Conservation (phyloP, 2,113 vertebrate genomes). For the Hiodon alosoides region DNA sequence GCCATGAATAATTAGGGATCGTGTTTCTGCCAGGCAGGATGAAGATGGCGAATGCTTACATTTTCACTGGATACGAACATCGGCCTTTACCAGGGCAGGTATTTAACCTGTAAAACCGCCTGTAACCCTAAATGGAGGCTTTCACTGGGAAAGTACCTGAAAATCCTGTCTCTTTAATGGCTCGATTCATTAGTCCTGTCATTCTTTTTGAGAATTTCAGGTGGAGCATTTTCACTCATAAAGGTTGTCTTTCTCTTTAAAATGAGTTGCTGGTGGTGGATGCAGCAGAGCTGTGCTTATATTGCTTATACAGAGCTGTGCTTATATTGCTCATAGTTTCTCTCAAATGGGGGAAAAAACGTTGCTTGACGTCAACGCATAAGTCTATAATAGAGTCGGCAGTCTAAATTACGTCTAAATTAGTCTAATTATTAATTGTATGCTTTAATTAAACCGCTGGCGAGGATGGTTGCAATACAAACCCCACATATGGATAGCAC, state of each 20-base stretch:
- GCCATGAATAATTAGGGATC: constrained; percentile 53
- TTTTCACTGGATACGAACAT: constrained; percentile 42
- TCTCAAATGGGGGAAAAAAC: constrained; percentile 46
- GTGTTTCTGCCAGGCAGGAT: constrained; percentile 49
- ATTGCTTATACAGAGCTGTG: constrained; percentile 18
- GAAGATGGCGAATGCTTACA: constrained; percentile 36
- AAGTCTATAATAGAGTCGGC: no score
- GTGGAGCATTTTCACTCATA: constrained; percentile 47
- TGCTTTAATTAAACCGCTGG: background rate
- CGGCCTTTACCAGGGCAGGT: constrained; percentile 28
- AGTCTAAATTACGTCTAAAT: background rate
- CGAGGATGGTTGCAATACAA: background rate
- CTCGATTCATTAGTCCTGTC: constrained; percentile 52
- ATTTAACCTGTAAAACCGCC: constrained; percentile 30
- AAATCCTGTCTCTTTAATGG: constrained; percentile 56
- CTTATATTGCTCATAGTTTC: constrained; percentile 40
- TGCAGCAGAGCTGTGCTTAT: constrained; percentile 45
- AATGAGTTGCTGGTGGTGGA: constrained; percentile 56
- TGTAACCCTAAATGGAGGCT: constrained; percentile 49
- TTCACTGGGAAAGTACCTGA: constrained; percentile 50
- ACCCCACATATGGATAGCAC: background rate
- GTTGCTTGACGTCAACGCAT: constrained; percentile 37
- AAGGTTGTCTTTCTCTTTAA: constrained; percentile 49
- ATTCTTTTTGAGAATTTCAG: constrained; percentile 25
- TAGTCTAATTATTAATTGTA: background rate